These are phyloP conservation scores for Drosophila prostipennis DNA, from an alignment of 2,888 invertebrate species.

Conservation along the genomic window DNA sequence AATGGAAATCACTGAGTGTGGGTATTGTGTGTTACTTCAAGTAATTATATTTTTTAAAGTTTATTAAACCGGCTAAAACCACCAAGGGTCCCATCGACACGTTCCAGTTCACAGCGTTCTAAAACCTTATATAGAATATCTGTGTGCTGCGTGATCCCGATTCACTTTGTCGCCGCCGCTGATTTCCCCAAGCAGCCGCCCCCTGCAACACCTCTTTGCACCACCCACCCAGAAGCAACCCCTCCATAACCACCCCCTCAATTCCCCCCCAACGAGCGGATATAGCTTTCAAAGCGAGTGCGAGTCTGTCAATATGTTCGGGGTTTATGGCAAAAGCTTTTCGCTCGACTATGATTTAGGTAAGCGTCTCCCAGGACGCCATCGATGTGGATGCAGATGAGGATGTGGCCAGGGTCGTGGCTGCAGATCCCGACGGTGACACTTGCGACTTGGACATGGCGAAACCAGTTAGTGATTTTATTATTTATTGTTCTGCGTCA, in stretches of 20 bases:
- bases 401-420: constrained; percentile 1
- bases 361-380: constrained; percentile 58
- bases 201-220: constrained; percentile 1
- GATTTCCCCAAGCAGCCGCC: constrained; percentile 68
- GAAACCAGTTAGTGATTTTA: constrained; percentile 66
- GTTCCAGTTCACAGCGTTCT: constrained; percentile 31
- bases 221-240: background rate
- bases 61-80: background rate
- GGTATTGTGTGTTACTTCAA: too few species aligned
- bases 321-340: constrained; percentile 46
- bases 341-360: constrained; percentile 68
- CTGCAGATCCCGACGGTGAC: constrained; percentile 40
- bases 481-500: constrained; percentile 68
- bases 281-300: constrained; percentile 40
- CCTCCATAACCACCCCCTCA: background rate
- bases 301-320: constrained; percentile 70
- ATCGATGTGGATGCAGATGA: constrained; percentile 11
- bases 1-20: too few species aligned
- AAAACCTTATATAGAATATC: constrained; percentile 15
- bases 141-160: constrained; percentile 39
- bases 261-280: constrained; percentile 11
- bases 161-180: constrained; percentile 57
- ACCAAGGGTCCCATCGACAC: constrained; percentile 26
- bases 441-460: constrained; percentile 41
- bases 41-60: background rate